A percentile compares a stretch with the other conserved stretches of the same genome.
These are phyloP conservation scores for Heliornis fulica DNA, from an alignment of 2,113 vertebrate species.

Conservation along the genomic window DNA sequence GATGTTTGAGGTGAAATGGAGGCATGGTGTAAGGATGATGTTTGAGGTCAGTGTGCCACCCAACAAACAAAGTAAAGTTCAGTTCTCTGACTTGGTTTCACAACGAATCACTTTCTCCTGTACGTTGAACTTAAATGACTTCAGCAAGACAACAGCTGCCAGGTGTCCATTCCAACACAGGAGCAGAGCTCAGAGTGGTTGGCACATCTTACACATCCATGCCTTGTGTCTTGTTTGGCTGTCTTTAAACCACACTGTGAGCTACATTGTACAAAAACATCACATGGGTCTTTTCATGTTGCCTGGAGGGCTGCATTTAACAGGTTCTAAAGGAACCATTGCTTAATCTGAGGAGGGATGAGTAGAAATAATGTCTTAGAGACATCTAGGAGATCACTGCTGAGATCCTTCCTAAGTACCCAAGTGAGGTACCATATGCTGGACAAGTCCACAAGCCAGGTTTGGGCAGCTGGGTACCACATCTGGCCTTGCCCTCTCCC, in stretches of 20 bases:
- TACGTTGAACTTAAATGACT: neutral
- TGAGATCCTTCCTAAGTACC: neutral
- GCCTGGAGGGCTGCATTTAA: neutral
- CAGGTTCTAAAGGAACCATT: neutral
- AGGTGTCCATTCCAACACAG: fast-evolving
- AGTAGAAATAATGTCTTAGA: neutral
- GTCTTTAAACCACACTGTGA: neutral
- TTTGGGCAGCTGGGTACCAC: neutral
- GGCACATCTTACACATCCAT: neutral
- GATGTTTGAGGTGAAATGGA: neutral
- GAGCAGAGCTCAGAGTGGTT: fast-evolving
- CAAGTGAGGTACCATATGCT: fast-evolving
- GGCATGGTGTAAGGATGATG: neutral
- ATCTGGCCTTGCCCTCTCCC: neutral
- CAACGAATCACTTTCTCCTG: neutral
- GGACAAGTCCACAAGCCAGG: neutral
- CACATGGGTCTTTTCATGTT: neutral
- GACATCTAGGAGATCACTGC: neutral
- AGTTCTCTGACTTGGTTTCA: neutral
- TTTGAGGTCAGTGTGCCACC: neutral
- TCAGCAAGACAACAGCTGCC: neutral
- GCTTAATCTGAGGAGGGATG: neutral
- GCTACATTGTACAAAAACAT: neutral
- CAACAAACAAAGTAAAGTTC: neutral
- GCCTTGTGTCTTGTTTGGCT: neutral